Conservation (phyloP, 2,113 vertebrate species). For the Saguinus midas region DNA sequence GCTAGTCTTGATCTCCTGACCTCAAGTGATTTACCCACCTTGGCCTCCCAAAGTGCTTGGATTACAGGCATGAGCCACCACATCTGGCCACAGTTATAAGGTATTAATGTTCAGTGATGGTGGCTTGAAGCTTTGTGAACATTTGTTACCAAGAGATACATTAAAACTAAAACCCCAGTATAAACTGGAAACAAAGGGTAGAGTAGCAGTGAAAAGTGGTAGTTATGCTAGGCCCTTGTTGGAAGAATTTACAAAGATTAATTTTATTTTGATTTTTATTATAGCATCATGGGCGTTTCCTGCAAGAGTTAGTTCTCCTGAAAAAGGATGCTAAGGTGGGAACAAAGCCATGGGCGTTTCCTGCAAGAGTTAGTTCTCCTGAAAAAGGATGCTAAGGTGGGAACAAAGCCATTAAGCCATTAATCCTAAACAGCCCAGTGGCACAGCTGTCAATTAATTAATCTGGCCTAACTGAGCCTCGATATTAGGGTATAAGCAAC, state of each 20-base stretch:
- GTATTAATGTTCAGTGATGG: constrained; percentile 27
- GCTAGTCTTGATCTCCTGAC: no score
- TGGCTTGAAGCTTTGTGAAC: neutral
- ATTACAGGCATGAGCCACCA: no score
- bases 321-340: neutral
- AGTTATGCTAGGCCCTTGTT: neutral
- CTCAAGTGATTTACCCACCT: no score
- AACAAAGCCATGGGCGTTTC: neutral
- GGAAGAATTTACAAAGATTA: constrained; percentile 4
- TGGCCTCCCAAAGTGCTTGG: no score
- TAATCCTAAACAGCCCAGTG: neutral
- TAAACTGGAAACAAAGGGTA: neutral
- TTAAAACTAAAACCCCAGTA: neutral
- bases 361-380: neutral
- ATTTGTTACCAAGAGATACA: neutral
- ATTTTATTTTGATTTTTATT: neutral
- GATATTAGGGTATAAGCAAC: neutral
- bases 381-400: neutral
- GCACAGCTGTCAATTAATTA: neutral
- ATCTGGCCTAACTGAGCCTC: neutral
- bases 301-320: neutral
- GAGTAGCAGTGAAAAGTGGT: neutral
- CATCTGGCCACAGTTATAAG: neutral
- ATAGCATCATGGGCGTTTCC: neutral
- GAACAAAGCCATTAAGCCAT: neutral